Base-by-base conservation (phyloP, 2,888 invertebrate species). In the Gnatocerus cornutus region DNA sequence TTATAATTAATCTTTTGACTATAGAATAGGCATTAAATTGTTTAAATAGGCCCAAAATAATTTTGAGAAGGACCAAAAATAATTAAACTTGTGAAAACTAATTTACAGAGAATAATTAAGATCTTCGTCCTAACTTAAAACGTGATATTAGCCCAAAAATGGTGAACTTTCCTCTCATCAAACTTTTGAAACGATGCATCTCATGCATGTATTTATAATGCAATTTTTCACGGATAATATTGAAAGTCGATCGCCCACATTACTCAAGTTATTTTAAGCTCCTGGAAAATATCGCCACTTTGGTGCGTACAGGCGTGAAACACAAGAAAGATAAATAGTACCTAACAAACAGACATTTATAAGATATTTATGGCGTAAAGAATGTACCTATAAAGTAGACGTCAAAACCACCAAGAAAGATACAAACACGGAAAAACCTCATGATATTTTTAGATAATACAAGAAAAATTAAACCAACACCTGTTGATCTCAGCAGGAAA, bases 291-390 rank as follows among this genome's bases (percentile, higher is more conserved):
- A 27, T 29, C 30, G 30, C 29, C 7, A n/a, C n/a, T 13, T 50
- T 6, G 27, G 16, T 29, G 9, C 30, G 30, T 5, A 12, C 10
- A 29, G 29, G 7, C 50, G 50, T 50, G 10, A 50, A 50, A 50
- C 13, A 50, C 50, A 50, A 13, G 10, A 30, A 50, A 30, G 50
- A 50, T 29, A 50, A 50, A 50, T 50, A 27, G 50, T 10, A 29
- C n/a, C 50, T 16, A 29, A 50, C 50, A 50, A 50, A 50, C 30
- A 13, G 29, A 10, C 5, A 12, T 10, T 50, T 30, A 10, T 50
- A 50, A 30, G 27, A 50, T 50, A 30, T 50, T 30, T 50, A 50
- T 46, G 46, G 21, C 8, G 6, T 1, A 46, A 9, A 46, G 16
- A 46, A 21, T 46, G 16, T 16, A n/a, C 6, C 8, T 46, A n/a